phyloP scores from a whole-genome alignment of 2,888 invertebrate genomes.

The Xestobium rufovillosum region DNA sequence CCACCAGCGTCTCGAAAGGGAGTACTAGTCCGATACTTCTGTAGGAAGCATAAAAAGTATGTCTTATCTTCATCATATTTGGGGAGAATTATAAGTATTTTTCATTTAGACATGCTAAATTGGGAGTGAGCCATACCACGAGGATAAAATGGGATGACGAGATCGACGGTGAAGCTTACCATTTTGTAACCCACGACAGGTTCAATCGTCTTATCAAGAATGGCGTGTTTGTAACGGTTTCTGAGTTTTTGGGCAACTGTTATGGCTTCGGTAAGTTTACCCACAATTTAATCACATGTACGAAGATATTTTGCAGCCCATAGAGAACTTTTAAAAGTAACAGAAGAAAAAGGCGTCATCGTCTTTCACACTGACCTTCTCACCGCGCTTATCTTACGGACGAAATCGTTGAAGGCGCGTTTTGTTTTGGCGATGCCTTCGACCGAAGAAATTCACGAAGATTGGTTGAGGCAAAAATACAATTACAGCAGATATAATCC shows the following conservation, averaged over 20 bases:
- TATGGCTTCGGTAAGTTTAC: conserved; percentile 40
- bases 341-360: conserved; percentile 33
- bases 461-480: conserved; percentile 33
- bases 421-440: conserved; percentile 38
- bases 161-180: conserved; percentile 33
- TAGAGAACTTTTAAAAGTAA: conserved; percentile 34
- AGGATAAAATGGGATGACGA: conserved; percentile 30
- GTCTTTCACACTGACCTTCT: conserved; percentile 39
- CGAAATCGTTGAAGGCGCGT: conserved; percentile 36
- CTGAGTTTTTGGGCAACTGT: conserved; percentile 38
- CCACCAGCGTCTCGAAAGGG: conserved; percentile 38
- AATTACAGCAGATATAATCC: too few species aligned
- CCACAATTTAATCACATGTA: conserved; percentile 8
- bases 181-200: conserved; percentile 33
- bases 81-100: background rate
- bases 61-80: conserved; percentile 15
- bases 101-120: conserved; percentile 27
- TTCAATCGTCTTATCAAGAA: conserved; percentile 38
- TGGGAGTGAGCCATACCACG: conserved; percentile 40
- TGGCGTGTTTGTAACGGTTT: conserved; percentile 42
- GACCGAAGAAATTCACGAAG: conserved; percentile 33
- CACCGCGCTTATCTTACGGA: conserved; percentile 37
- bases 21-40: conserved; percentile 30
- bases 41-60: conserved; percentile 24
- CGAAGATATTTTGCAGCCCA: conserved; percentile 32